Percentiles rank a stretch among this genome's conserved stretches.
These are phyloP conservation scores for Hippocampus kuda DNA, from an alignment of 2,797 vertebrate species.

Conservation along the genomic window DNA sequence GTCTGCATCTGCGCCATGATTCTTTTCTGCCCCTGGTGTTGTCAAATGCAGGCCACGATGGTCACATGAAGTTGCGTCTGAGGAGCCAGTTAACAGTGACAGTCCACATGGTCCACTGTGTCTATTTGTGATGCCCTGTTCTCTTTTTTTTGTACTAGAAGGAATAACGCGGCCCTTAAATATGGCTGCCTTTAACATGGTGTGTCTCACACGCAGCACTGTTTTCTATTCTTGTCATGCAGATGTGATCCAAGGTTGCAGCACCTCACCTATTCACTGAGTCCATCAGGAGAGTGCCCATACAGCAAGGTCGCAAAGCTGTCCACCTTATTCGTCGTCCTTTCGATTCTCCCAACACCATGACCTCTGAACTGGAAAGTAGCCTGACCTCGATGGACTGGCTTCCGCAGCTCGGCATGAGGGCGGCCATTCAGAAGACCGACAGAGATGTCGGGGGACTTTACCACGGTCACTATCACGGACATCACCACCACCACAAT, in stretches of 20 bases:
- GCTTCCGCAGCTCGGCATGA: slow-evolving; percentile 80
- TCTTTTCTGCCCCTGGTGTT: too few relatives aligned
- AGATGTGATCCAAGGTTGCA: slow-evolving; percentile 60
- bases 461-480: slow-evolving; percentile 56
- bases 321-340: slow-evolving; percentile 20
- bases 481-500: slow-evolving; percentile 56
- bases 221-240: slow-evolving; percentile 28
- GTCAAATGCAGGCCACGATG: too few relatives aligned
- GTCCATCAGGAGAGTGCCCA: slow-evolving; percentile 33
- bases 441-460: slow-evolving; percentile 38
- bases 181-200: not conserved
- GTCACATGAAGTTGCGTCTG: too few relatives aligned
- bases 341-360: slow-evolving; percentile 28
- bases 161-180: not conserved
- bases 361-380: slow-evolving; percentile 84
- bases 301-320: slow-evolving; percentile 30
- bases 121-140: too few relatives aligned
- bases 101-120: too few relatives aligned
- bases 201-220: slow-evolving; percentile 40
- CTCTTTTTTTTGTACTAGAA: too few relatives aligned
- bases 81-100: too few relatives aligned
- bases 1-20: too few relatives aligned
- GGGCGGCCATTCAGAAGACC: slow-evolving; percentile 73
- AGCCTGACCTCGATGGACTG: slow-evolving; percentile 84
- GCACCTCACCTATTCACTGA: slow-evolving; percentile 54